Conservation (phyloP, 92 coral and sea anemone genomes). For the Isaurus tuberculatus region DNA sequence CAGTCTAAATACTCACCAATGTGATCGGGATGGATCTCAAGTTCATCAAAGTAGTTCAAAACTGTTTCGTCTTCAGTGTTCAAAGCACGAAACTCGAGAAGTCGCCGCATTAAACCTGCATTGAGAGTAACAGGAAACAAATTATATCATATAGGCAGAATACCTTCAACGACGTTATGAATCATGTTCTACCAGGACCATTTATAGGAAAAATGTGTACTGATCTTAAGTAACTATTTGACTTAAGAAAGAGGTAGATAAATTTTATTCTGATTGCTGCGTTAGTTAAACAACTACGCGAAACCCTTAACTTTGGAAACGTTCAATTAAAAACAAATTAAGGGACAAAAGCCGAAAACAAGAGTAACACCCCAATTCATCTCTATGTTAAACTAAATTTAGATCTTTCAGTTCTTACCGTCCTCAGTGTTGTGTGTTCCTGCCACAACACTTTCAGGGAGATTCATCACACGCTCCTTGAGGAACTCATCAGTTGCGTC, state of each 20-base stretch:
- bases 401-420: conserved; percentile 50
- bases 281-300: too few species aligned
- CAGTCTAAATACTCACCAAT: conserved; percentile 61
- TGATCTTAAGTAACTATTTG: too few species aligned
- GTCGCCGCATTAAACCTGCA: conserved; percentile 86
- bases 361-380: not conserved
- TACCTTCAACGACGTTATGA: too few species aligned
- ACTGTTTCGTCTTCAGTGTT: conserved; percentile 98
- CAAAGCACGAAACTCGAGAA: conserved; percentile 88
- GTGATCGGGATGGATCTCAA: conserved; percentile 97
- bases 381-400: not conserved
- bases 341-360: not conserved
- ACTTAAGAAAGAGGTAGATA: too few species aligned
- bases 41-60: conserved; percentile 94
- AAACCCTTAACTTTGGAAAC: too few species aligned
- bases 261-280: too few species aligned
- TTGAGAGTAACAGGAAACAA: too few species aligned
- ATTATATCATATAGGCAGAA: too few species aligned
- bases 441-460: conserved; percentile 97
- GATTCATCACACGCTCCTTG: conserved; percentile 93
- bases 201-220: too few species aligned
- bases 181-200: too few species aligned
- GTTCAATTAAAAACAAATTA: too few species aligned
- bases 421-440: conserved; percentile 99
- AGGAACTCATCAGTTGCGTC: conserved; percentile 95